Evolutionary conservation across 2,113 vertebrate genomes (phyloP).

Genomic region (Butastur rufipennis): DNA sequence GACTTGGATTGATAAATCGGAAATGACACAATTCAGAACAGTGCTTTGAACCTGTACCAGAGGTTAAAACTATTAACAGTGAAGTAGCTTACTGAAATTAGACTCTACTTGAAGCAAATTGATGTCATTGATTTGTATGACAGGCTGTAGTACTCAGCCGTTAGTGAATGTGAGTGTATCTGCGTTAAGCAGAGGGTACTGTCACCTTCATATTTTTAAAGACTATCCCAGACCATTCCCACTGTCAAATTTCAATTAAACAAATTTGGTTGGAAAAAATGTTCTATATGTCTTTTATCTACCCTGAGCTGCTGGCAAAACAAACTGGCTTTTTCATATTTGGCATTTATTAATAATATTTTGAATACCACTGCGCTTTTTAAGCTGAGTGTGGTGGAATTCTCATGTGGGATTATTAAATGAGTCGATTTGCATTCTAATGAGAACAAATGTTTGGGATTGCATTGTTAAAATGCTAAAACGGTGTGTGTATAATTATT

Average conservation of each 20-base stretch:
- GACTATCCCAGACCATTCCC: constrained; percentile 68
- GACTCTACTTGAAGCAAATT: constrained; percentile 62
- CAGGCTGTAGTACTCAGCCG: constrained; percentile 43
- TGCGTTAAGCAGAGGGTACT: constrained; percentile 51
- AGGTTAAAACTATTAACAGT: constrained; percentile 71
- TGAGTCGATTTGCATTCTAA: constrained; percentile 89
- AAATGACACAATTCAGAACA: constrained; percentile 43
- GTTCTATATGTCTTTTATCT: constrained; percentile 75
- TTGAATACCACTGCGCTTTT: constrained; percentile 82
- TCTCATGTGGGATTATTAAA: constrained; percentile 89
- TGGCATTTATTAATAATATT: constrained; percentile 86
- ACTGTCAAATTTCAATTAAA: constrained; percentile 86
- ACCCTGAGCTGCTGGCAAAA: constrained; percentile 69
- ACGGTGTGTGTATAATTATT: constrained; percentile 86
- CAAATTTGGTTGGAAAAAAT: constrained; percentile 63
- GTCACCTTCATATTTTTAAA: constrained; percentile 68
- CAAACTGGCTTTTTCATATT: constrained; percentile 71
- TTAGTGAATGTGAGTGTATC: neutral
- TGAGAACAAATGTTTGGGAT: constrained; percentile 89
- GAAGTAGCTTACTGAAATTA: constrained; percentile 66
- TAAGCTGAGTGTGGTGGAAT: constrained; percentile 79
- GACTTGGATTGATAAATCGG: constrained; percentile 35
- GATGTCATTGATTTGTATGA: constrained; percentile 70
- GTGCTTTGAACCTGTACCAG: constrained; percentile 50
- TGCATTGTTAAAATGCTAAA: constrained; percentile 94